Base-by-base conservation (phyloP, 92 coral and sea anemone species). In the Palythoa grandiflora region DNA sequence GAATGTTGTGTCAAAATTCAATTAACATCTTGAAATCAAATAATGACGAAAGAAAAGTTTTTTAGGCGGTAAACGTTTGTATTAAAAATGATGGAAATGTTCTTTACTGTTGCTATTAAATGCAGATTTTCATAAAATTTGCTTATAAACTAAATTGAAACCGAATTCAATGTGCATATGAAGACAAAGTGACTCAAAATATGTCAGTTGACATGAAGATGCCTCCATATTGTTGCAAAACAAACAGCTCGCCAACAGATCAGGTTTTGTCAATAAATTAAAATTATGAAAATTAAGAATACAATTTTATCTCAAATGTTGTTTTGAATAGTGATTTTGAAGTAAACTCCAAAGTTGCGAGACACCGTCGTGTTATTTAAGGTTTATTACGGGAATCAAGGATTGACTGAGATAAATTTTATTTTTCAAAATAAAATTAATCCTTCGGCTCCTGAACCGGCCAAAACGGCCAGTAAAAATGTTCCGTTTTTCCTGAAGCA, bases 21-120 rank as follows among this genome's bases (percentile, higher is more conserved):
- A 77, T 53, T 54, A 60, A 77, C 83, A 77, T 61, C 68, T 77
- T 77, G 47, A 77, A 77, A 77, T 77, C 53, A 35, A 77, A 77
- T 77, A 21, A 77, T 53, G 47, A 38, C 83, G 65, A 52, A 76
- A 76, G 80, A 52, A 76, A 52, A 54, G 83, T 77, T 77, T 77
- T 38, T 77, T 77, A 77, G 68, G 83, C 44, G 68, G 83, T 77
- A 40, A 77, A 54, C 83, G 38, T 77, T 21, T 52, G 83, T 78
- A 70, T 78, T 78, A 78, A 78, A 78, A 78, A 78, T 78, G 83
- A 78, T 78, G 48, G 28, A 40, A 78, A 78, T 78, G 68, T 78
- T 78, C 83, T 78, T 78, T 78, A 78, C 83, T 20, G 50, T 78
- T 78, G 60, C 52, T 78, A 38, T 78, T 78, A 78, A 77, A 54